Percentiles rank a stretch among this genome's conserved stretches.
phyloP scores from a whole-genome alignment of 1,140 invertebrate genomes.

The Daktulosphaira vitifoliae region DNA sequence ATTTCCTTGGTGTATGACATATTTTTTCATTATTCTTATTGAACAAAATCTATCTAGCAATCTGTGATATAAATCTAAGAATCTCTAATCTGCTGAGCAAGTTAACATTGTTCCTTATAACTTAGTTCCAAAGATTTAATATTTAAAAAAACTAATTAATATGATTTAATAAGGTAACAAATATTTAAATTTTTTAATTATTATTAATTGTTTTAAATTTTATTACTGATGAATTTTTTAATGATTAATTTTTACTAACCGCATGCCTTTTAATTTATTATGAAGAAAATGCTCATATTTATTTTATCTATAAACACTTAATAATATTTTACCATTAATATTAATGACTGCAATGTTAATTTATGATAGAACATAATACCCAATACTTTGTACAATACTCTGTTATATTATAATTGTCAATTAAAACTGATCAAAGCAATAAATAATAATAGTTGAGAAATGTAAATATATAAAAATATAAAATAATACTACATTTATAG shows the following conservation, averaged over 20 bases:
- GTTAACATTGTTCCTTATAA: constrained; percentile 13
- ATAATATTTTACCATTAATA: no score
- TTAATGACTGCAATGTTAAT: no score
- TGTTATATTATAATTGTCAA: constrained; percentile 8
- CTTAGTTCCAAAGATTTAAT: constrained; percentile 13
- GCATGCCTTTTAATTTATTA: constrained; percentile 14
- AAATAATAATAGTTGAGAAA: neutral
- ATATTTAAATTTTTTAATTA: neutral
- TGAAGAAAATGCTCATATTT: no score
- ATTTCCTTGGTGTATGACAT: constrained; percentile 11
- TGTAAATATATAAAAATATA: neutral
- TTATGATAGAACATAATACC: no score
- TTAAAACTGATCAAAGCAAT: constrained; percentile 10
- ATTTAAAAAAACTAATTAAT: neutral
- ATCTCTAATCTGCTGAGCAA: constrained; percentile 1
- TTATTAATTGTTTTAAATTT: neutral
- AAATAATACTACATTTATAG: no score
- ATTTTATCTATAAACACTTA: no score
- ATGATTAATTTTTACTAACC: no score
- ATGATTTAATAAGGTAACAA: neutral
- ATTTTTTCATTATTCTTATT: neutral
- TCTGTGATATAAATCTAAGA: constrained; percentile 21
- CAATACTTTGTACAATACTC: no score
- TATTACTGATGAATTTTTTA: neutral
- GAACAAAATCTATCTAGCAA: neutral